Evolutionary conservation across 1,140 invertebrate species (phyloP).

Genomic region (Drosophila pectinifera): DNA sequence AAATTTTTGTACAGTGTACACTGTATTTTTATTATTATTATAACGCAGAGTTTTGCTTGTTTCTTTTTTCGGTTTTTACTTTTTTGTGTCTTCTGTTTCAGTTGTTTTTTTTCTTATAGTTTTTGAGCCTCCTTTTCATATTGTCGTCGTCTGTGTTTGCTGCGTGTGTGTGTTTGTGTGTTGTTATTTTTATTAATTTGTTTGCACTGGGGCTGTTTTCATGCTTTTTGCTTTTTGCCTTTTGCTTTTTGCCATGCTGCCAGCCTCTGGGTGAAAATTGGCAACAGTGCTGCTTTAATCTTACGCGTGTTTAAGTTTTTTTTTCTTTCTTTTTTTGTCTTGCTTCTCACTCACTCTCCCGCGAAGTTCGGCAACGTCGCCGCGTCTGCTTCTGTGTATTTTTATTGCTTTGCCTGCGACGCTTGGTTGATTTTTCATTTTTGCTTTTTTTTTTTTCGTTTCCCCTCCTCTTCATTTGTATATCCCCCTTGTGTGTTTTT

Average conservation of each 20-base stretch:
- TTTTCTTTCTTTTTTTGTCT: conserved; percentile 10
- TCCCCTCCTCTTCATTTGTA: background rate
- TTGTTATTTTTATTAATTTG: conserved; percentile 60
- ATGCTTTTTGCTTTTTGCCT: conserved; percentile 27
- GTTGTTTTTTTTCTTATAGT: conserved; percentile 31
- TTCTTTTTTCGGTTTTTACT: conserved; percentile 23
- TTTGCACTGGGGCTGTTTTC: conserved; percentile 51
- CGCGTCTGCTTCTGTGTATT: conserved; percentile 55
- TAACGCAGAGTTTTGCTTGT: conserved; percentile 42
- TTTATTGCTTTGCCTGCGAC: conserved; percentile 64
- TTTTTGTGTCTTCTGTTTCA: conserved; percentile 15
- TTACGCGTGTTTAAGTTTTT: conserved; percentile 78
- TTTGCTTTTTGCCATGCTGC: conserved; percentile 39
- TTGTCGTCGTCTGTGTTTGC: conserved; percentile 20
- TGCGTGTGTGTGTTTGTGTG: conserved; percentile 28
- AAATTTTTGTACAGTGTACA: conserved; percentile 15
- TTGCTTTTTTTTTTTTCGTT: conserved; percentile 26
- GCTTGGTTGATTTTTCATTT: conserved; percentile 66
- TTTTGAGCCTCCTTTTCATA: conserved; percentile 43
- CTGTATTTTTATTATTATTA: conserved; percentile 60
- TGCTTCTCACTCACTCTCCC: conserved; percentile 18
- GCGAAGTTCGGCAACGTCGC: conserved; percentile 69
- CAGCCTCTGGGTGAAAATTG: conserved; percentile 31
- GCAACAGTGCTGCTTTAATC: conserved; percentile 72
- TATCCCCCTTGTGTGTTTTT: conserved; percentile 15